Percentiles rank a stretch among this genome's conserved stretches.
phyloP scores from a whole-genome alignment of 2,888 invertebrate species.

The Nomada ruficornis region DNA sequence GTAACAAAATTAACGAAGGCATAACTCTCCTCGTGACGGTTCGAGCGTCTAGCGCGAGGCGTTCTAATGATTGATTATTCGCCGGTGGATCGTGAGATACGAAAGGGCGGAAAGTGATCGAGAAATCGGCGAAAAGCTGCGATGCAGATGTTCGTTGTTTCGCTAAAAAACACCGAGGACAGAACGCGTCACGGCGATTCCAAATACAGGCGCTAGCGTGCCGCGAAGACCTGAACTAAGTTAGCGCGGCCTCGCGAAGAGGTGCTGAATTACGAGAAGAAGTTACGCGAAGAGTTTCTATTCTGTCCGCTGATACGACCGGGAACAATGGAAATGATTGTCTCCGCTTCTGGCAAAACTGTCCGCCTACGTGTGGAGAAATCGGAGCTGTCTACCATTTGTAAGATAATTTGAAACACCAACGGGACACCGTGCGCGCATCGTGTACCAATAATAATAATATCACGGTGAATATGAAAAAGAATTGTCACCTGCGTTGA shows the following conservation, averaged over 20 bases:
- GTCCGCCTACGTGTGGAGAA: no score
- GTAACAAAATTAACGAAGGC: conserved; percentile 35
- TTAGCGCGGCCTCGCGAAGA: conserved; percentile 1
- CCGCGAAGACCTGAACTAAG: conserved; percentile 6
- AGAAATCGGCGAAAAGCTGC: conserved; percentile 26
- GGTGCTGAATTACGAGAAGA: conserved; percentile 1
- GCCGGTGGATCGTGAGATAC: conserved; percentile 11
- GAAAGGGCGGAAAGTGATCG: neutral
- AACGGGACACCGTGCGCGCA: no score
- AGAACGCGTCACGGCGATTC: neutral
- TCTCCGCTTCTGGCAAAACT: neutral
- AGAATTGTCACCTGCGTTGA: no score
- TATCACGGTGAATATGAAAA: no score
- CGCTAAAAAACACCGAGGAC: neutral
- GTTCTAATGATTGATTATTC: conserved; percentile 37
- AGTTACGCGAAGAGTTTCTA: neutral
- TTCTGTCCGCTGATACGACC: neutral
- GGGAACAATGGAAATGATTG: neutral
- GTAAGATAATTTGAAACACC: no score
- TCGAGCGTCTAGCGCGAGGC: conserved; percentile 7
- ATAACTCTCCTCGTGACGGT: conserved; percentile 30
- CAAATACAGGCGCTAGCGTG: neutral
- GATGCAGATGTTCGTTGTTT: conserved; percentile 32
- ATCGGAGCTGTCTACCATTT: neutral
- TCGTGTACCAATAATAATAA: no score